Percentiles rank a stretch among this genome's conserved stretches.
These are phyloP conservation scores for Nysson spinosus DNA, from an alignment of 2,888 invertebrate genomes.

Conservation along the genomic window DNA sequence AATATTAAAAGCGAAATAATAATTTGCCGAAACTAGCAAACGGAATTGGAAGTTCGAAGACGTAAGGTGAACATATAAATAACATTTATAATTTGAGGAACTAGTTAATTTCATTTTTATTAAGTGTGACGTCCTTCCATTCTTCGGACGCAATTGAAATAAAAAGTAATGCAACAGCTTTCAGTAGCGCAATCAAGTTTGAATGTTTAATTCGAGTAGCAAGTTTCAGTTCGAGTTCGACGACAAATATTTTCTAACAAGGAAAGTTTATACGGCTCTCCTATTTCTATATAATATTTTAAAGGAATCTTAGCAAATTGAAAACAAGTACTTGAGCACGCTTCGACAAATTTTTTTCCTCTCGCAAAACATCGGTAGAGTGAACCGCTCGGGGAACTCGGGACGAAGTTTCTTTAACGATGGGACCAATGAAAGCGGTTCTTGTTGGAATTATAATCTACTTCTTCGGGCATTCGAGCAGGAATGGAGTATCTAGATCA, in stretches of 20 bases:
- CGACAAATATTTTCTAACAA: constrained; percentile 15
- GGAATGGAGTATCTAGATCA: constrained; percentile 47
- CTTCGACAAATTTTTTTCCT: constrained; percentile 21
- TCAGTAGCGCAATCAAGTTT: too few species aligned
- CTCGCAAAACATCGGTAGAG: not conserved
- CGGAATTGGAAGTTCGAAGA: too few species aligned
- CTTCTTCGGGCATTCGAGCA: constrained; percentile 54
- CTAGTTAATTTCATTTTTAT: too few species aligned
- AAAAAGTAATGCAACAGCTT: too few species aligned
- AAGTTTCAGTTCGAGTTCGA: not conserved
- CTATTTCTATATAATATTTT: not conserved
- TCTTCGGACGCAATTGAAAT: too few species aligned
- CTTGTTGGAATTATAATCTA: constrained; percentile 60
- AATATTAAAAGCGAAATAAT: too few species aligned
- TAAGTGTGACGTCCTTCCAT: too few species aligned
- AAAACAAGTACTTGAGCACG: constrained; percentile 18
- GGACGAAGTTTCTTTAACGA: constrained; percentile 58
- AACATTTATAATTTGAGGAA: too few species aligned
- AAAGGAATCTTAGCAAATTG: constrained; percentile 2
- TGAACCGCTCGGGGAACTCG: constrained; percentile 12
- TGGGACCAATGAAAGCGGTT: constrained; percentile 39
- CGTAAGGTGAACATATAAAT: too few species aligned
- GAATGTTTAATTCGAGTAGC: not conserved
- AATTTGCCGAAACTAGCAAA: too few species aligned
- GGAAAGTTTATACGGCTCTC: constrained; percentile 11